phyloP scores from a whole-genome alignment of 1,140 invertebrate genomes.

The Bombus waltoni region DNA sequence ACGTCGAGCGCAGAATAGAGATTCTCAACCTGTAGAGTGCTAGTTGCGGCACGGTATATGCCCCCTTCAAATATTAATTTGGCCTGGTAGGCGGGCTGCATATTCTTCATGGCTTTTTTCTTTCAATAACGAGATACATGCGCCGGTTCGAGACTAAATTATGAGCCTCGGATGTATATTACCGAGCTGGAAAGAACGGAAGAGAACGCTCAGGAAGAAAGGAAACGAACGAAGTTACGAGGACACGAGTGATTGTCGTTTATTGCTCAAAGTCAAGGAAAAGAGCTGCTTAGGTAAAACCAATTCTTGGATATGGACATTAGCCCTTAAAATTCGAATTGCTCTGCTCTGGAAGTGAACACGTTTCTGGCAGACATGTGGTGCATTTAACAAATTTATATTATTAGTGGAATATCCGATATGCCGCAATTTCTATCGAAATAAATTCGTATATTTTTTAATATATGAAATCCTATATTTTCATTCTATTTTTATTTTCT shows the following conservation, averaged over 20 bases:
- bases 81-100: too few species aligned
- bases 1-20: conserved; percentile 29
- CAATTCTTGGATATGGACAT: not conserved
- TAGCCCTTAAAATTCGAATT: not conserved
- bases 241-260: not conserved
- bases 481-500: not conserved
- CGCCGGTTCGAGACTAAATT: not conserved
- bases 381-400: too few species aligned
- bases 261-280: not conserved
- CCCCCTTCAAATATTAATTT: conserved; percentile 35
- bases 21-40: conserved; percentile 15
- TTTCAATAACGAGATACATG: not conserved
- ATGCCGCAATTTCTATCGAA: too few species aligned
- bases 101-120: not conserved
- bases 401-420: too few species aligned
- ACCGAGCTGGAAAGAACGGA: not conserved
- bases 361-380: too few species aligned
- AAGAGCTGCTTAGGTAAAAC: not conserved
- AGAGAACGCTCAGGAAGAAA: not conserved
- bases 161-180: not conserved
- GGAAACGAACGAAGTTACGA: not conserved
- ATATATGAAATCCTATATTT: not conserved
- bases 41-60: not conserved
- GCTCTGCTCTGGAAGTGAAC: too few species aligned
- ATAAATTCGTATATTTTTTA: not conserved